These are phyloP conservation scores for Chaunax sp. DNA, from an alignment of 2,797 vertebrate genomes.

Conservation along the genomic window DNA sequence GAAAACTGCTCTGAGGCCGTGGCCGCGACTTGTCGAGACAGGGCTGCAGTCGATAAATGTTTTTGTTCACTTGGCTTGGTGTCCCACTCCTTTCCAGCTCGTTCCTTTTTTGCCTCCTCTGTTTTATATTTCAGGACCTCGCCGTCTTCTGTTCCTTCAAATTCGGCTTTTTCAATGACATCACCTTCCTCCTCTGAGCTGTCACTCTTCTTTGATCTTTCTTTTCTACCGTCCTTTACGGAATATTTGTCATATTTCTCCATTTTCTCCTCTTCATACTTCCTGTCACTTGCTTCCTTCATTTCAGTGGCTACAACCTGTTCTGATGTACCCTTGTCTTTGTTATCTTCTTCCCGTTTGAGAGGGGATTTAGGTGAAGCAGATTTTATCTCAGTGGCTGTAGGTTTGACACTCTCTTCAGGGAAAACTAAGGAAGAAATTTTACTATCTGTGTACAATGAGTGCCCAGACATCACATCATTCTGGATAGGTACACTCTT, in stretches of 20 bases:
- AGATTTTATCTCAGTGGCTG: conserved; percentile 67
- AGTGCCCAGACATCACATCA: conserved; percentile 56
- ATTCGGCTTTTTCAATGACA: conserved; percentile 94
- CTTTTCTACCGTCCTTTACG: conserved; percentile 68
- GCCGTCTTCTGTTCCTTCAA: conserved; percentile 92
- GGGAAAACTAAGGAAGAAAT: conserved; percentile 64
- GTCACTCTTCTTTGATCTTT: conserved; percentile 84
- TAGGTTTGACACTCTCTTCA: conserved; percentile 74
- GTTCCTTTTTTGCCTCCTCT: conserved; percentile 79
- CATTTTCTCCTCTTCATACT: conserved; percentile 83
- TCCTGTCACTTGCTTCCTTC: conserved; percentile 77
- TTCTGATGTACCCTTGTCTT: conserved; percentile 63
- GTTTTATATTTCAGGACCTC: conserved; percentile 84
- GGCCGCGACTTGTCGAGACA: conserved; percentile 49
- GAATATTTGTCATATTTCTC: conserved; percentile 75
- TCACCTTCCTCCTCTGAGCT: conserved; percentile 89
- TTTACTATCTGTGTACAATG: conserved; percentile 64
- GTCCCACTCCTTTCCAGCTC: conserved; percentile 76
- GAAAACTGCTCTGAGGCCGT: conserved; percentile 89
- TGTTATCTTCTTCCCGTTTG: conserved; percentile 58
- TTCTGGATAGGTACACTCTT: conserved; percentile 58
- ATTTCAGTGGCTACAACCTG: conserved; percentile 69
- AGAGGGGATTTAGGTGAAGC: conserved; percentile 59
- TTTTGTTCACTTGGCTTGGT: conserved; percentile 65
- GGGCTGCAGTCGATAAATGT: conserved; percentile 5